These are phyloP conservation scores for Stegodyphus mimosarum DNA, from an alignment of 1,140 invertebrate genomes.

Conservation along the genomic window DNA sequence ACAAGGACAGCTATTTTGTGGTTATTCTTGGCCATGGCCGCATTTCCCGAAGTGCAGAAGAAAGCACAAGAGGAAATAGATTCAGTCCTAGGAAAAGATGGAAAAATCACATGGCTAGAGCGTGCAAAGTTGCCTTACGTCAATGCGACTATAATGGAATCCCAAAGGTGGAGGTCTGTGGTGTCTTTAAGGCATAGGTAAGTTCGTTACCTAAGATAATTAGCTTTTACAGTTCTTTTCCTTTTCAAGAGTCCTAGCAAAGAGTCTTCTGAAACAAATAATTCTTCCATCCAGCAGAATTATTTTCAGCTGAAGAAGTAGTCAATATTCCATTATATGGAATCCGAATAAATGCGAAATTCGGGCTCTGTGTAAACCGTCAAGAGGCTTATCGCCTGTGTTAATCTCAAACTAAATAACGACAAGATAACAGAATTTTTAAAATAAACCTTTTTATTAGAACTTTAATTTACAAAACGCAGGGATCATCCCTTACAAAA, in stretches of 20 bases:
- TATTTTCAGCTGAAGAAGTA: neutral
- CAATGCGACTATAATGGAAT: conserved; percentile 61
- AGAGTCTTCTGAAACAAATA: too few relatives aligned
- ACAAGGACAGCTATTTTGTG: conserved; percentile 61
- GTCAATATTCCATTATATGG: neutral
- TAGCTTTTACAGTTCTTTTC: too few relatives aligned
- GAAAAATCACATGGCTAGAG: conserved; percentile 59
- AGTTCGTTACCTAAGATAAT: neutral
- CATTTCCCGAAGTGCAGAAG: conserved; percentile 62
- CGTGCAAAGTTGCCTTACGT: conserved; percentile 61
- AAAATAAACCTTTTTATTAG: too few relatives aligned
- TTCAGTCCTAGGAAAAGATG: conserved; percentile 60
- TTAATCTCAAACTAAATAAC: too few relatives aligned
- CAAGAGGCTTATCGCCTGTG: too few relatives aligned
- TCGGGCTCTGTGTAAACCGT: neutral
- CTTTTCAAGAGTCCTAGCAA: too few relatives aligned
- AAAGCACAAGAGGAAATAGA: conserved; percentile 64
- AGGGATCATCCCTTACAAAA: too few relatives aligned
- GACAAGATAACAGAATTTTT: too few relatives aligned
- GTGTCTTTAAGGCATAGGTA: conserved; percentile 33
- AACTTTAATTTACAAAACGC: too few relatives aligned
- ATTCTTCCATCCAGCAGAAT: neutral
- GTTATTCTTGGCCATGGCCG: conserved; percentile 62
- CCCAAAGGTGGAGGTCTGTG: conserved; percentile 60
- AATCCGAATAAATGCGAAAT: neutral